Evolutionary conservation across 2,113 vertebrate genomes (phyloP).

Genomic region (Salvelinus namaycush): DNA sequence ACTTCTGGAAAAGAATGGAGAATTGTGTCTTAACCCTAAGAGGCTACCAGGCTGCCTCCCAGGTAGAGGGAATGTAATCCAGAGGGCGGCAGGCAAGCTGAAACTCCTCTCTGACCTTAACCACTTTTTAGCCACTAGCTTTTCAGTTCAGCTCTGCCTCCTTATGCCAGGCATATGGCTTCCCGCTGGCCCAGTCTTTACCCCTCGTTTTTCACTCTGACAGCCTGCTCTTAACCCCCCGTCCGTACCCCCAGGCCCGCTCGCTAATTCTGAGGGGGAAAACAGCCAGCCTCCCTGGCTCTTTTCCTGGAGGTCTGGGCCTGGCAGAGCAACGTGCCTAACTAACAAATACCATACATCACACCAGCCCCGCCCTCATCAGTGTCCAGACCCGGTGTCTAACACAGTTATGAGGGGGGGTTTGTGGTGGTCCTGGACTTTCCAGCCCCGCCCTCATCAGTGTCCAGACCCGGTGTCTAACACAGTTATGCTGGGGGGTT

Average conservation of each 20-base stretch:
- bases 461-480: too few species aligned
- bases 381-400: constrained; percentile 30
- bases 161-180: constrained; percentile 65
- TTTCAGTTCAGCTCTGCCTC: constrained; percentile 50
- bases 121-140: constrained; percentile 36
- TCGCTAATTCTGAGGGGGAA: constrained; percentile 34
- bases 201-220: constrained; percentile 71
- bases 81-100: constrained; percentile 24
- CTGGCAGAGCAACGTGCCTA: constrained; percentile 29
- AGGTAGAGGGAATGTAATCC: neutral
- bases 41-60: neutral
- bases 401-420: constrained; percentile 31
- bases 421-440: neutral
- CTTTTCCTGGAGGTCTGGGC: constrained; percentile 39
- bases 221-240: constrained; percentile 57
- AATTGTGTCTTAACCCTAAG: neutral
- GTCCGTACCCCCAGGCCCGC: constrained; percentile 30
- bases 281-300: constrained; percentile 19
- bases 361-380: constrained; percentile 19
- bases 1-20: too few species aligned
- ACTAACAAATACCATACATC: constrained; percentile 16
- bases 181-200: constrained; percentile 55
- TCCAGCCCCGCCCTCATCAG: neutral
- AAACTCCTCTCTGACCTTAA: constrained; percentile 60
- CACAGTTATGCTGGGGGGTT: too few species aligned